Percentiles rank a stretch among this genome's conserved stretches.
These are phyloP conservation scores for Rhopalosiphum nymphaeae DNA, from an alignment of 2,888 invertebrate genomes.

Conservation along the genomic window DNA sequence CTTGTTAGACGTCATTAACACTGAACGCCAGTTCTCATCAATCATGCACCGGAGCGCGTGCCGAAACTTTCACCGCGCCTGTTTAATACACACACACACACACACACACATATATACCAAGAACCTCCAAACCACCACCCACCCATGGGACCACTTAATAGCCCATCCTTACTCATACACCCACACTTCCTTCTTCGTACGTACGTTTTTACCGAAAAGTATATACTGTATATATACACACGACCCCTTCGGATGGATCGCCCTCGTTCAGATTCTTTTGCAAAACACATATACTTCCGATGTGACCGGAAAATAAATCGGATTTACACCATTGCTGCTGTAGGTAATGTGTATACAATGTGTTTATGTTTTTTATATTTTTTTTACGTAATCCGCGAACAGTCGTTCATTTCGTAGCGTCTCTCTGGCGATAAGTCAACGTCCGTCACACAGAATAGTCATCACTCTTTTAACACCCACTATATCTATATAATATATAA, in stretches of 20 bases:
- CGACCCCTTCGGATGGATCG: background rate
- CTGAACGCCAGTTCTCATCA: conserved; percentile 65
- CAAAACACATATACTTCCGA: conserved; percentile 6
- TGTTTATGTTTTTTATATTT: background rate
- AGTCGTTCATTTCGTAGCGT: background rate
- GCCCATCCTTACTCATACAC: background rate
- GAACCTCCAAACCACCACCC: background rate
- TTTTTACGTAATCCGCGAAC: background rate
- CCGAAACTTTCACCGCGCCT: conserved; percentile 25
- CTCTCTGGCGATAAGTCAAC: background rate
- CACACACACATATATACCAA: too few relatives aligned
- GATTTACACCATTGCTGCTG: background rate
- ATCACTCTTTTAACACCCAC: background rate
- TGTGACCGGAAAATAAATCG: conserved; percentile 39
- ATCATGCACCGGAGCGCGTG: conserved; percentile 63
- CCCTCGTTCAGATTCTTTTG: conserved; percentile 12
- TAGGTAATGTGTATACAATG: conserved; percentile 5
- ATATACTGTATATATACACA: background rate
- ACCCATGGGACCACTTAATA: background rate
- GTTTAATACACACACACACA: too few relatives aligned
- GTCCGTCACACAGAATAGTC: background rate
- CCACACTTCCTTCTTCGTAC: background rate
- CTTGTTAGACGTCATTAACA: conserved; percentile 67
- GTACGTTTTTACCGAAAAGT: background rate
- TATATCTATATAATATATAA: background rate